Base-by-base conservation (phyloP, 2,888 invertebrate species). In the Pelosia muscerda region DNA sequence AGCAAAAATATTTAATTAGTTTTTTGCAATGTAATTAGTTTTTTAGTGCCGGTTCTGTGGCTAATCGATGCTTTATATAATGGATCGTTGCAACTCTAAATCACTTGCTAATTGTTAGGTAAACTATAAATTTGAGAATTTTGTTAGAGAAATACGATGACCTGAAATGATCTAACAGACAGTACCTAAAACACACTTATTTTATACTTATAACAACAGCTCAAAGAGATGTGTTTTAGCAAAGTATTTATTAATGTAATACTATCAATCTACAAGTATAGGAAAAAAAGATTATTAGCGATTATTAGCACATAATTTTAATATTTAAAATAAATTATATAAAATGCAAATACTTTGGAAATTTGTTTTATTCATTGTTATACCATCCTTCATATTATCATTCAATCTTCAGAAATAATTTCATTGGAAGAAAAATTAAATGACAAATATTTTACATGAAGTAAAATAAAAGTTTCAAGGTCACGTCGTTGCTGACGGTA, bases 401-500 rank as follows among this genome's bases (percentile, higher is more conserved):
- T n/a, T n/a, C n/a, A n/a, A n/a, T n/a, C n/a, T n/a, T n/a, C n/a
- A n/a, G n/a, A n/a, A n/a, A n/a, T n/a, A n/a, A n/a, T n/a, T n/a
- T n/a, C n/a, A 1, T 10, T 2, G 0, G 13, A 1, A 34, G 2
- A 56, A 25, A 58, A 58, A 13, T 8, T 10, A 25, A 10, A 19
- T 28, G 13, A 28, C 15, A n/a, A 62, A 28, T 26, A 49, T n/a
- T 11, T 53, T 15, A 23, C 31, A 25, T 23, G 4, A 53, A 53
- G 54, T 38, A 19, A 31, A 23, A 65, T 60, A n/a, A 63, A 15
- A 34, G 26, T 26, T 71, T 74, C 72, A 79, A 79, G 80, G 78
- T 74, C 74, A 69, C 65, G 65, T 67, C 62, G n/a, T 68, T 90
- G 90, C 89, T 68, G 79, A 86, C 92, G 76, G 84, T 91, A 88